phyloP scores from a whole-genome alignment of 2,888 invertebrate genomes.

The Leucoptera coffeella region DNA sequence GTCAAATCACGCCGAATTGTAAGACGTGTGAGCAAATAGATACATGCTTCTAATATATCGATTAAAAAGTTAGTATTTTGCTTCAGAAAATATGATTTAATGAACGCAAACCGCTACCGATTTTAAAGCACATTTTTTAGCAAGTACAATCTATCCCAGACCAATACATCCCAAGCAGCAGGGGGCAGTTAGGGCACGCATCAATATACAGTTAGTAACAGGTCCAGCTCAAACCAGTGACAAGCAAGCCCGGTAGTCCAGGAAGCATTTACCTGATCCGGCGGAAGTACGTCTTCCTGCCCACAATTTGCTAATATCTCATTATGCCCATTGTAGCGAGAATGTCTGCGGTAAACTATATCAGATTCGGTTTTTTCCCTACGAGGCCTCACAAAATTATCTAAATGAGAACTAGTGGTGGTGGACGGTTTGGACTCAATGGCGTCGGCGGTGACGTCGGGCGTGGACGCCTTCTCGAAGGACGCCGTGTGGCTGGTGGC shows the following conservation, averaged over 20 bases:
- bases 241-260: no score
- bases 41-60: no score
- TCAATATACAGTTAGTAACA: no score
- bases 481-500: slow-evolving; percentile 27
- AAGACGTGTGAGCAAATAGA: slow-evolving; percentile 44
- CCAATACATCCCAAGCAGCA: no score
- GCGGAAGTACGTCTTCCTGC: slow-evolving; percentile 52
- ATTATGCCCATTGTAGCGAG: slow-evolving; percentile 35
- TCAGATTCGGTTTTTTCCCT: slow-evolving; percentile 87
- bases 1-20: slow-evolving; percentile 39
- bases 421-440: slow-evolving; percentile 16
- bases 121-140: no score
- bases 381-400: slow-evolving; percentile 58
- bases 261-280: slow-evolving; percentile 45
- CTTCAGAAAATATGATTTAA: no score
- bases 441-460: slow-evolving; percentile 29
- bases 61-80: no score
- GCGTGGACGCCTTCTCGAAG: slow-evolving; percentile 28
- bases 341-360: slow-evolving; percentile 65
- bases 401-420: slow-evolving; percentile 14
- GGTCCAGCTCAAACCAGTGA: no score
- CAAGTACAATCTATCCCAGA: no score
- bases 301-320: slow-evolving; percentile 32
- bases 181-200: no score
- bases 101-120: no score